Percentiles rank a stretch among this genome's conserved stretches.
Evolutionary conservation across 1,140 invertebrate genomes (phyloP).

Genomic region (Muscidifurax raptorellus): DNA sequence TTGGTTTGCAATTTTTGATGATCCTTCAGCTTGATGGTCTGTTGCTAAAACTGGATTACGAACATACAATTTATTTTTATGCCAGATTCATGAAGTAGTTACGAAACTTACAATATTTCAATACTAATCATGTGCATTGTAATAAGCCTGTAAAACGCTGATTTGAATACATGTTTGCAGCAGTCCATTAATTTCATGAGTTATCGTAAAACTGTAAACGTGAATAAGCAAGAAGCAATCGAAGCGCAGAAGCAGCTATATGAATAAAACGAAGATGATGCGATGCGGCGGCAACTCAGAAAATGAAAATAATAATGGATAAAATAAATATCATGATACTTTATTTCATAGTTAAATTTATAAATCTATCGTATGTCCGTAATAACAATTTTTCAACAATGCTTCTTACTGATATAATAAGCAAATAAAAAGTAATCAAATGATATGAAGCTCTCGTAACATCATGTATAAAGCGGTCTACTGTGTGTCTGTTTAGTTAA

Average conservation of each 20-base stretch:
- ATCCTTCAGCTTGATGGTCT: constrained; percentile 28
- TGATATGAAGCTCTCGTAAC: not conserved
- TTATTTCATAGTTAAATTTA: constrained; percentile 22
- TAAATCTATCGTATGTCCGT: constrained; percentile 2
- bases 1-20: constrained; percentile 7
- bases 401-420: not conserved
- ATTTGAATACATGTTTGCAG: not conserved
- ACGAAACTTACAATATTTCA: not conserved
- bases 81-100: not conserved
- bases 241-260: constrained; percentile 36
- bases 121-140: not conserved
- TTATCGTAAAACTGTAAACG: not conserved
- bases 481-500: constrained; percentile 7
- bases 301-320: constrained; percentile 6
- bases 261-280: constrained; percentile 24
- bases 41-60: constrained; percentile 37
- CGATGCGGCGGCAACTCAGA: not conserved
- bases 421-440: constrained; percentile 19
- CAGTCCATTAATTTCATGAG: not conserved
- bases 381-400: constrained; percentile 8
- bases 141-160: not conserved
- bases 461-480: not conserved
- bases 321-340: constrained; percentile 27
- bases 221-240: constrained; percentile 28
- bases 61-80: constrained; percentile 9